Base-by-base conservation (phyloP, 2,888 invertebrate genomes). In the Meandrusa payeni region DNA sequence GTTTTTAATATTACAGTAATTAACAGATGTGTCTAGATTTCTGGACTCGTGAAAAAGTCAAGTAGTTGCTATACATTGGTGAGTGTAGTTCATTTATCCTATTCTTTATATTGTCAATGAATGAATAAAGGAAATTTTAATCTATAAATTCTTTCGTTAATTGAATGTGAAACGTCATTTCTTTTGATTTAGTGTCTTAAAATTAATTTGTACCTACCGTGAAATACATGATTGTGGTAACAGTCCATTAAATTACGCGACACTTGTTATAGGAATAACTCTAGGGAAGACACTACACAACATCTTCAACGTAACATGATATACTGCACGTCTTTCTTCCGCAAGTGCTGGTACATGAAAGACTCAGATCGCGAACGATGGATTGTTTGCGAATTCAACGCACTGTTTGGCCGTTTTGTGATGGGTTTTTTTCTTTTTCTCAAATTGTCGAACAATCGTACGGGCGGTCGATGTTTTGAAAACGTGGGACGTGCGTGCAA, bases 381-480 rank as follows among this genome's bases (percentile, higher is more conserved):
- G 57, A 56, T 69, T 85, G 82, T 85, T 85, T 82, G 72, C 69
- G 76, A 76, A 78, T 76, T 71, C 67, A 67, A 55, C 55, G 57
- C 55, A 64, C 66, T 81, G 81, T 82, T 83, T 82, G 66, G 63
- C 76, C 76, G 77, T 82, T 82, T 77, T 81, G 78, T 76, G 59
- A 67, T 75, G 69, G 67, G 77, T 78, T 81, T 82, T 60, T 79
- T 72, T 64, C n/a, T n/a, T n/a, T n/a, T n/a, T n/a, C n/a, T n/a
- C n/a, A 69, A 76, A 76, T 68, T 61, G 61, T n/a, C n/a, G 64
- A 83, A 85, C 85, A 83, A 86, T 82, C 64, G 82, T 64, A 57
- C 59, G 61, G 52, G 57, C 64, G 69, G 64, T 68, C 72, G n/a
- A n/a, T 83, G 83, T 86, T 86, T 77, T 83, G 78, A 81, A 83